These are phyloP conservation scores for Camponotus pennsylvanicus DNA, from an alignment of 1,140 invertebrate species.

Conservation along the genomic window DNA sequence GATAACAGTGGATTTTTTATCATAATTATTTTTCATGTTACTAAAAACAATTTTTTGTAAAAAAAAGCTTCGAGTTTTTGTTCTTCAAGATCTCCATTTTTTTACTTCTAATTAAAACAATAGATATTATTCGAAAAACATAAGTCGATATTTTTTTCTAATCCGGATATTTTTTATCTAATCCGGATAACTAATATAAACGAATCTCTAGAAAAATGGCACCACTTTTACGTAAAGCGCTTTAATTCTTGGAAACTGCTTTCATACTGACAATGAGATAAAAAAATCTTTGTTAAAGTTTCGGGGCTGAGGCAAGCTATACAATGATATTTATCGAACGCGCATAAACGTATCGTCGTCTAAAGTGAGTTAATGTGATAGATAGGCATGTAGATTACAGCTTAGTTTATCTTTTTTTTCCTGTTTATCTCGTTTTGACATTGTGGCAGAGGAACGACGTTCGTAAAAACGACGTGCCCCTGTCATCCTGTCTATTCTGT, in stretches of 20 bases:
- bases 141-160: not conserved
- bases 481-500: constrained; percentile 80
- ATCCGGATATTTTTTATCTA: not conserved
- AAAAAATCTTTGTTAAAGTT: not conserved
- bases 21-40: not conserved
- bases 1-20: not conserved
- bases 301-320: not conserved
- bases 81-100: not conserved
- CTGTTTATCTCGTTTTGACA: constrained; percentile 60
- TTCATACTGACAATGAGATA: not conserved
- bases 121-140: not conserved
- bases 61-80: not conserved
- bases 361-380: constrained; percentile 40
- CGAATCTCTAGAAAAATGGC: not conserved
- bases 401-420: constrained; percentile 36
- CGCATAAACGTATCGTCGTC: not conserved
- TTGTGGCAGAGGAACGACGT: constrained; percentile 63
- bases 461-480: constrained; percentile 74
- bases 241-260: not conserved
- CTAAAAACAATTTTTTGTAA: not conserved
- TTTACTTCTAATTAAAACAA: not conserved
- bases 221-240: not conserved
- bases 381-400: constrained; percentile 60
- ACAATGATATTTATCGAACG: not conserved
- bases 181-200: not conserved